phyloP scores from a whole-genome alignment of 2,888 invertebrate genomes.

The Callinectes sapidus region DNA sequence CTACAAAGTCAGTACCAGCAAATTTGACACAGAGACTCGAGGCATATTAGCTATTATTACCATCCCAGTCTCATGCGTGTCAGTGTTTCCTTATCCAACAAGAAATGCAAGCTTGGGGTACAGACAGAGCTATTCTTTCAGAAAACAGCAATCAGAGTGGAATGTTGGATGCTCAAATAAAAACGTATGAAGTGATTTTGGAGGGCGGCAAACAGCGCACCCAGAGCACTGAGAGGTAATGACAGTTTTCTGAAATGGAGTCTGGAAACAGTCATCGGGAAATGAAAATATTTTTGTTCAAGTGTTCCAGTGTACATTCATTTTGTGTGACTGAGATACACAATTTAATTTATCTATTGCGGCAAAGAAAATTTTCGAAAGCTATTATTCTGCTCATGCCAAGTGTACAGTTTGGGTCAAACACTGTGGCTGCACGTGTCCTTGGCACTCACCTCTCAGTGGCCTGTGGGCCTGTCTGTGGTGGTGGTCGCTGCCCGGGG shows the following conservation, averaged over 20 bases:
- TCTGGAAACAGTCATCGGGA: background rate
- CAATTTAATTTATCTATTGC: too few relatives aligned
- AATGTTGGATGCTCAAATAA: background rate
- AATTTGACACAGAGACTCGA: background rate
- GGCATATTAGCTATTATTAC: background rate
- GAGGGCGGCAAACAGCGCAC: background rate
- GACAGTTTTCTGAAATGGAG: background rate
- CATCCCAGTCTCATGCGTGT: background rate
- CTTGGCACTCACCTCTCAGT: too few relatives aligned
- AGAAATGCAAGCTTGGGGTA: background rate
- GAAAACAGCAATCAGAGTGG: background rate
- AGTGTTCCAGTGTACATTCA: background rate
- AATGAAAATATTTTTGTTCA: background rate
- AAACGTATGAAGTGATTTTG: background rate
- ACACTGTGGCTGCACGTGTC: too few relatives aligned
- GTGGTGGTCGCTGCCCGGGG: too few relatives aligned
- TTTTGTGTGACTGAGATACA: too few relatives aligned
- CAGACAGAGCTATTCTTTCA: background rate
- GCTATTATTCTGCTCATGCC: too few relatives aligned
- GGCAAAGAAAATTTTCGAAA: too few relatives aligned
- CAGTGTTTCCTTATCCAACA: background rate
- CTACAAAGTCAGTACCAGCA: background rate
- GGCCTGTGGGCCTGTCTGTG: too few relatives aligned
- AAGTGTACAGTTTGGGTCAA: too few relatives aligned
- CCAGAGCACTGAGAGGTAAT: background rate